A percentile compares a stretch with the other conserved stretches of the same genome.
phyloP scores from a whole-genome alignment of 2,888 invertebrate species.

The Ochlodes sylvanus region DNA sequence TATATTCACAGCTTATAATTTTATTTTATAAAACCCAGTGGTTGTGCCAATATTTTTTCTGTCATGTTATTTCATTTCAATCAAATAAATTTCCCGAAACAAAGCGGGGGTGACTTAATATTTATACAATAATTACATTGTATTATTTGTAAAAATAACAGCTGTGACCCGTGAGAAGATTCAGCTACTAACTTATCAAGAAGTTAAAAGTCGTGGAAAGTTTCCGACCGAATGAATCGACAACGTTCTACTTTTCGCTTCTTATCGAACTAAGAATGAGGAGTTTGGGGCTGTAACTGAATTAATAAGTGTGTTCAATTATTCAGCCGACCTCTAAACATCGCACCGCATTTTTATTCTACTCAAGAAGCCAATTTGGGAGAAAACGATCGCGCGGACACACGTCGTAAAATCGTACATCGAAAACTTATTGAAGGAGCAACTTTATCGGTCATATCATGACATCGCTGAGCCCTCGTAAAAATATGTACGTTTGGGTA shows the following conservation, averaged over 20 bases:
- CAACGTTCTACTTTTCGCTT: neutral
- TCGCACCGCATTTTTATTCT: slow-evolving; percentile 26
- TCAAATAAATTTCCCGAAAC: too few species aligned
- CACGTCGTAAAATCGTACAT: slow-evolving; percentile 72
- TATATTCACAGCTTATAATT: too few species aligned
- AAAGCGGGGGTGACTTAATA: too few species aligned
- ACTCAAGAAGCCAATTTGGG: slow-evolving; percentile 27
- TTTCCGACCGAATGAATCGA: neutral
- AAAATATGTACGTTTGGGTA: slow-evolving; percentile 74
- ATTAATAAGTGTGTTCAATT: slow-evolving; percentile 30
- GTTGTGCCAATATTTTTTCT: too few species aligned
- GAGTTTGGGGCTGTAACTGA: slow-evolving; percentile 4
- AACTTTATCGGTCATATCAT: slow-evolving; percentile 78
- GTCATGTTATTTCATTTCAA: too few species aligned
- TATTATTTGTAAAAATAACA: too few species aligned
- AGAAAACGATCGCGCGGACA: slow-evolving; percentile 62
- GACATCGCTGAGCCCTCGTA: slow-evolving; percentile 78
- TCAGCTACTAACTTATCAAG: too few species aligned
- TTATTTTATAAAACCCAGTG: too few species aligned
- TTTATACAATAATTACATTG: too few species aligned
- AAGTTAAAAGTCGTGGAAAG: too few species aligned
- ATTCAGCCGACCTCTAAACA: slow-evolving; percentile 16
- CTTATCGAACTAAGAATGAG: slow-evolving; percentile 1
- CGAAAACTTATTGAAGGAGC: slow-evolving; percentile 73
- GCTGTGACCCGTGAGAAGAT: too few species aligned